phyloP scores from a whole-genome alignment of 2,113 vertebrate species.

The Reinhardtius hippoglossoides region DNA sequence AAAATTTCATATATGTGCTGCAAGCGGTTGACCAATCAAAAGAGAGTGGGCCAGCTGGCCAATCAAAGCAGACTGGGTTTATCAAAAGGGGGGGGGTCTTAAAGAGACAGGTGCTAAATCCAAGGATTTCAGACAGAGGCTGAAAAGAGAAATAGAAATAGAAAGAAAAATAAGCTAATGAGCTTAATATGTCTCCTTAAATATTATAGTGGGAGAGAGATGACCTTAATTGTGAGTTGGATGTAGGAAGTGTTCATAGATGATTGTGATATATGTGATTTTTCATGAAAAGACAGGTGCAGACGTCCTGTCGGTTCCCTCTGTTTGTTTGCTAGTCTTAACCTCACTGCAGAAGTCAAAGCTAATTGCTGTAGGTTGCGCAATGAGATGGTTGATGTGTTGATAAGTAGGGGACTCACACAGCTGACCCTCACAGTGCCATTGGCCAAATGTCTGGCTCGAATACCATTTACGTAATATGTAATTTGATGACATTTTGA shows the following conservation, averaged over 20 bases:
- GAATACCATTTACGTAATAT: slow-evolving; percentile 41
- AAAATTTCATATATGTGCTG: too few relatives aligned
- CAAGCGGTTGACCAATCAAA: too few relatives aligned
- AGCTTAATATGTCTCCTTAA: neutral
- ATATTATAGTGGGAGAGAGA: slow-evolving; percentile 16
- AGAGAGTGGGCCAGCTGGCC: too few relatives aligned
- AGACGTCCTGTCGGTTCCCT: slow-evolving; percentile 32
- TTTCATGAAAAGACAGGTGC: slow-evolving; percentile 50
- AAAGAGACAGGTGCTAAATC: too few relatives aligned
- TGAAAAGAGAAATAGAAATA: too few relatives aligned
- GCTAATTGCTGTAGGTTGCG: slow-evolving; percentile 40
- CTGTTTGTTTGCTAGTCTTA: slow-evolving; percentile 36
- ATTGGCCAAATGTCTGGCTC: slow-evolving; percentile 1
- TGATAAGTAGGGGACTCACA: slow-evolving; percentile 20
- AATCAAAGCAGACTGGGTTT: too few relatives aligned
- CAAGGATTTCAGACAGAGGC: too few relatives aligned
- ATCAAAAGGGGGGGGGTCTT: too few relatives aligned
- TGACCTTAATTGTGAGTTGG: slow-evolving; percentile 38
- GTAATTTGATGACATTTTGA: slow-evolving; percentile 36
- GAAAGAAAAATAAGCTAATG: too few relatives aligned
- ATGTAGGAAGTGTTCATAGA: slow-evolving; percentile 15
- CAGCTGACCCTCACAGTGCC: slow-evolving; percentile 9
- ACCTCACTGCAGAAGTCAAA: slow-evolving; percentile 9
- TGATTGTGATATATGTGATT: slow-evolving; percentile 13
- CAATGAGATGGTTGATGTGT: slow-evolving; percentile 36